phyloP scores from a whole-genome alignment of 2,888 invertebrate species.

The Heliconius sara region DNA sequence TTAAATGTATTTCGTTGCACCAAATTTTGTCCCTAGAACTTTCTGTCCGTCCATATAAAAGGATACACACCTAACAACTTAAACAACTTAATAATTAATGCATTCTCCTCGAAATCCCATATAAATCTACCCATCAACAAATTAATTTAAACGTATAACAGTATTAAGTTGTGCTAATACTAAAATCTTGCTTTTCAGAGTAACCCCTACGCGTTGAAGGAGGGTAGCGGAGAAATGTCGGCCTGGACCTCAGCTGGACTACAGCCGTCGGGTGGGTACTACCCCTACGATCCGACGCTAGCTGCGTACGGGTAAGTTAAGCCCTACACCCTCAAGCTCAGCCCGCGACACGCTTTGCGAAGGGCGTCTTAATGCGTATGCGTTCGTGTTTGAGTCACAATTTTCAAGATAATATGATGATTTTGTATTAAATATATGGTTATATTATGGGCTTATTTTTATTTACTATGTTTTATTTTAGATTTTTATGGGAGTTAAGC shows the following conservation, averaged over 20 bases:
- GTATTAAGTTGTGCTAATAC: constrained; percentile 27
- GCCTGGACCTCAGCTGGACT: constrained; percentile 96
- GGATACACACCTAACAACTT: neutral
- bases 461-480: neutral
- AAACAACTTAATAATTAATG: constrained; percentile 13
- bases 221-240: constrained; percentile 93
- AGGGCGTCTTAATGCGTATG: constrained; percentile 71
- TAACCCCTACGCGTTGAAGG: constrained; percentile 94
- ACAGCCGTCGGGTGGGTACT: constrained; percentile 95
- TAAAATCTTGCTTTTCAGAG: constrained; percentile 86
- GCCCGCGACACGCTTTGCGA: constrained; percentile 72
- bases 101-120: neutral
- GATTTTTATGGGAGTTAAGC: neutral
- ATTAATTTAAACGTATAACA: constrained; percentile 29
- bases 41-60: neutral
- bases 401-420: constrained; percentile 48
- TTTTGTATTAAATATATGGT: neutral
- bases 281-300: constrained; percentile 96
- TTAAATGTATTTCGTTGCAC: neutral
- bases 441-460: neutral
- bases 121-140: constrained; percentile 27
- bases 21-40: neutral
- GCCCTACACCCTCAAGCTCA: neutral
- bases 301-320: constrained; percentile 95
- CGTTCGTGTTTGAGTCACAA: constrained; percentile 64